phyloP scores from a whole-genome alignment of 2,888 invertebrate genomes.

The Tortrix viridana region DNA sequence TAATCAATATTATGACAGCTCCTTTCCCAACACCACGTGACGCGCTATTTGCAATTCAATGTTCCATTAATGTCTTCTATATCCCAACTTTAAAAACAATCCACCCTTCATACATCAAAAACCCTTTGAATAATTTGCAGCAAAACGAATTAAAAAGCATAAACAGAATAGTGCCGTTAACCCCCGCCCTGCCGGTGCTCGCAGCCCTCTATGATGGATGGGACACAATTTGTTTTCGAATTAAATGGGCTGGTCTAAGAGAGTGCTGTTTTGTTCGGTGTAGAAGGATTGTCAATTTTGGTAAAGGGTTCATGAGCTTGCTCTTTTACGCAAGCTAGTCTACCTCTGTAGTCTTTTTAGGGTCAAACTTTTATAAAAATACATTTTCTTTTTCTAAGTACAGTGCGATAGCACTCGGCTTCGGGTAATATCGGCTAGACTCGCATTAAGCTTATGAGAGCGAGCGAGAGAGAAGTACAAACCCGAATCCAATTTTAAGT shows the following conservation, averaged over 20 bases:
- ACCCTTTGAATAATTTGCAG: constrained; percentile 46
- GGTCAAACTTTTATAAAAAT: too few relatives aligned
- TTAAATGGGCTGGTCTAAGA: constrained; percentile 19
- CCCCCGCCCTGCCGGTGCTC: constrained; percentile 43
- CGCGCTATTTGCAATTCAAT: background rate
- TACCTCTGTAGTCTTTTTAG: too few relatives aligned
- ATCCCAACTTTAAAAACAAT: constrained; percentile 27
- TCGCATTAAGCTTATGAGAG: too few relatives aligned
- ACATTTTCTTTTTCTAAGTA: too few relatives aligned
- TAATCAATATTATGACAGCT: too few relatives aligned
- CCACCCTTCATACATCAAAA: constrained; percentile 47
- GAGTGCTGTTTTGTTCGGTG: constrained; percentile 1
- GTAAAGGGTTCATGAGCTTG: background rate
- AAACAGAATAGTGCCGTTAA: constrained; percentile 71
- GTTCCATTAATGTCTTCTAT: constrained; percentile 6
- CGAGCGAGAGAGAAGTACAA: too few relatives aligned
- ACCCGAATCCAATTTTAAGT: too few relatives aligned
- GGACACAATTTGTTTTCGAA: constrained; percentile 45
- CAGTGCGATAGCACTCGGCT: too few relatives aligned
- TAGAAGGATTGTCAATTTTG: background rate
- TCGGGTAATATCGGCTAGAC: too few relatives aligned
- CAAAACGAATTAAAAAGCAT: constrained; percentile 78
- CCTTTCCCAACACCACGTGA: too few relatives aligned
- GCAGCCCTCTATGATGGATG: constrained; percentile 58
- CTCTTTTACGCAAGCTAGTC: too few relatives aligned